Base-by-base conservation (phyloP, 2,888 invertebrate genomes). In the Scotopteryx bipunctaria region DNA sequence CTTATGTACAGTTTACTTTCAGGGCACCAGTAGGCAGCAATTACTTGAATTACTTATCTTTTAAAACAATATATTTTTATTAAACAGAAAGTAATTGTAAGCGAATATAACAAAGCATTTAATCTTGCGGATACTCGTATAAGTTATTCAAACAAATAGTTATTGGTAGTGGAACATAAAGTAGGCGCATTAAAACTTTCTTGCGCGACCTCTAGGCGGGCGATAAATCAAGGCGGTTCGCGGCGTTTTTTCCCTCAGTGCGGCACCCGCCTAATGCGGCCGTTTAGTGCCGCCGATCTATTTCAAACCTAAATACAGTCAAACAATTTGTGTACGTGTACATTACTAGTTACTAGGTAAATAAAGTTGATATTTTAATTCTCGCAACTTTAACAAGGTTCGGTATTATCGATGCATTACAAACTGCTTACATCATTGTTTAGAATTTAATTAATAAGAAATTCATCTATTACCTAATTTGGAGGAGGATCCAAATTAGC, bases 131-230 rank as follows among this genome's bases (percentile, higher is more conserved):
- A 44, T 29, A 27, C 17, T 35, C 19, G n/a, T 31, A 36, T 36
- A 36, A 37, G 27, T 27, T 47, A 47, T 41, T 40, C 40, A 40
- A 47, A 47, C 35, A 35, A 33, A 41, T 47, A 47, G 33, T 35
- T 41, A 17, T 41, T 47, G 9, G 17, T n/a, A 40, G 38, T 21
- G 9, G 16, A 33, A 40, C 40, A 47, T 33, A 33, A 33, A 41
- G 25, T 31, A 46, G 37, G 25, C 33, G 25, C 33, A 51, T 40
- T 45, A 23, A 29, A 52, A 46, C 37, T 45, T 52, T 35, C 52
- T 35, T 44, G 25, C 17, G 45, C 42, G 53, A 42, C 53, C 53
- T 53, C 49, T 29, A 48, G 42, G 19, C 35, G 27, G 48, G 46
- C 38, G 5, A 44, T 53, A 49, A 53, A 49, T 57, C 45, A 53